These are phyloP conservation scores for Cecropterus lyciades DNA, from an alignment of 1,140 invertebrate species.

Conservation along the genomic window DNA sequence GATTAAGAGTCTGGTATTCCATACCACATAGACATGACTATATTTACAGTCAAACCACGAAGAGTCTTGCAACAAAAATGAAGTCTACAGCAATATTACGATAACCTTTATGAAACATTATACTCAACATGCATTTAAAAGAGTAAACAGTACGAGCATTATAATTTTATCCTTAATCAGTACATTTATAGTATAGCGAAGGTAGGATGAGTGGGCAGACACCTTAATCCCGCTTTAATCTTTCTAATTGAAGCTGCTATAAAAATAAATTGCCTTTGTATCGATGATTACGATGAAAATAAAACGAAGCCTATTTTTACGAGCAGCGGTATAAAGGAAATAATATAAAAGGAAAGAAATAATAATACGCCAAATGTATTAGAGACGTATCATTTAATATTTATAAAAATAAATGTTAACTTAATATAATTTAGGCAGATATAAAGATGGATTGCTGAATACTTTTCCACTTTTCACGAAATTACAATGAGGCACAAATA, in stretches of 20 bases:
- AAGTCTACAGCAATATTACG: no score
- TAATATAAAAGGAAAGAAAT: constrained; percentile 7
- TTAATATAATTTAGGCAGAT: no score
- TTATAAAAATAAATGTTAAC: neutral
- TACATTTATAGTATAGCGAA: constrained; percentile 2
- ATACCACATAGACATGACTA: no score
- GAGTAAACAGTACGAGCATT: neutral
- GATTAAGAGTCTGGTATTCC: no score
- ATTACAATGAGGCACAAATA: no score
- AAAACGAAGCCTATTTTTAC: constrained; percentile 28
- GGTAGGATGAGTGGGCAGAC: neutral
- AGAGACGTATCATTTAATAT: neutral
- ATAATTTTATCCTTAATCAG: neutral
- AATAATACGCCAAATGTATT: constrained; percentile 18
- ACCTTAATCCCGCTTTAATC: constrained; percentile 36
- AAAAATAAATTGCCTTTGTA: constrained; percentile 41
- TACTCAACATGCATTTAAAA: neutral
- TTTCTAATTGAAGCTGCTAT: constrained; percentile 19
- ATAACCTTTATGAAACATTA: neutral
- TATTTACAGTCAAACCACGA: no score
- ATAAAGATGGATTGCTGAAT: neutral
- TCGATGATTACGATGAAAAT: constrained; percentile 36
- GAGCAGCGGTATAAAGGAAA: neutral
- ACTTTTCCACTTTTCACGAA: neutral
- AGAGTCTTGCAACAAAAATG: no score